Conservation (phyloP, 2,888 invertebrate species). For the Aleiodes alternator region DNA sequence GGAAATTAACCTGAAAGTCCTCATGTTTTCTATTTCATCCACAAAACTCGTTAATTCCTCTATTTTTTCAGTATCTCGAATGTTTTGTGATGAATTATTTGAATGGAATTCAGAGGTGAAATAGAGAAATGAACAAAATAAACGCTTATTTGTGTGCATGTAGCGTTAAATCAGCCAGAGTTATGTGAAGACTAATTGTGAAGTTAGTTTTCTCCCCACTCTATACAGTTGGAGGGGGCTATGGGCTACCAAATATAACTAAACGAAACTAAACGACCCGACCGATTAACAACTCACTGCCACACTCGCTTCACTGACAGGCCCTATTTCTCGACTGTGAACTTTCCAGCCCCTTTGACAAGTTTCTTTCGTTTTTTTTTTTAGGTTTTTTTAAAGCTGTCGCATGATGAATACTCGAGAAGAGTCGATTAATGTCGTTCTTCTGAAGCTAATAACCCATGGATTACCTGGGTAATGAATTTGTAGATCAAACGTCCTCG, state of each 20-base stretch:
- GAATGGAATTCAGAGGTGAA: neutral
- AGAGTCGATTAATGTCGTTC: constrained; percentile 55
- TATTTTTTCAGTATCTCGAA: too few relatives aligned
- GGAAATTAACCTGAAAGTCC: too few relatives aligned
- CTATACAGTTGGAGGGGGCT: constrained; percentile 30
- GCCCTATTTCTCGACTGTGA: constrained; percentile 54
- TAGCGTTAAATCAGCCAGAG: constrained; percentile 69
- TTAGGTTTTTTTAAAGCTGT: constrained; percentile 31
- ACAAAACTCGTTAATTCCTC: too few relatives aligned
- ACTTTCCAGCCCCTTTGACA: constrained; percentile 30
- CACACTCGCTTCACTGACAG: constrained; percentile 36
- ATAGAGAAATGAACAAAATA: neutral
- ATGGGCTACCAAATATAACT: constrained; percentile 72
- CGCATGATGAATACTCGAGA: constrained; percentile 54
- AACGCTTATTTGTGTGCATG: neutral
- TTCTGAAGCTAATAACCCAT: constrained; percentile 49
- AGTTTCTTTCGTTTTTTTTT: constrained; percentile 31
- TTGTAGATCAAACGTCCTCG: constrained; percentile 37
- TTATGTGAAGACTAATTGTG: constrained; percentile 75
- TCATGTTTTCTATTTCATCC: too few relatives aligned
- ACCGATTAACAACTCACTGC: constrained; percentile 69
- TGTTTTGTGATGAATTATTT: constrained; percentile 14
- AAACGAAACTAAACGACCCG: constrained; percentile 67
- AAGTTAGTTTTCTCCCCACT: constrained; percentile 63
- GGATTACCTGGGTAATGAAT: constrained; percentile 38